Conservation (phyloP, 2,113 vertebrate genomes). For the Propithecus coquereli region DNA sequence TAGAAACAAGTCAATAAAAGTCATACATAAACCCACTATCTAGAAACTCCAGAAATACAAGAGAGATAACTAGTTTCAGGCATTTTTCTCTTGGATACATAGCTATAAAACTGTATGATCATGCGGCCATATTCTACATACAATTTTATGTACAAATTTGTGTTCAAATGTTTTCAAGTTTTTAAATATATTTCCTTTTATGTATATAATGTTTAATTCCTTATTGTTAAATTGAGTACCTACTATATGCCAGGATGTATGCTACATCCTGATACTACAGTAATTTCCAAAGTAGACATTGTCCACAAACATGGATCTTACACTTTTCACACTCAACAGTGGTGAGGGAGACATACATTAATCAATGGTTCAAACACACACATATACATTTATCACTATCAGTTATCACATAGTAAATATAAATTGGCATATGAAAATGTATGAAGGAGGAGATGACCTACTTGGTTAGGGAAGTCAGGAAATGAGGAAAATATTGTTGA, state of each 20-base stretch:
- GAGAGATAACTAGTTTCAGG: neutral
- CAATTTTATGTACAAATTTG: neutral
- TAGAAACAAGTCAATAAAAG: neutral
- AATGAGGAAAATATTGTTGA: neutral
- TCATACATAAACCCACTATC: neutral
- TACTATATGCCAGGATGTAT: neutral
- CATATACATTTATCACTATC: neutral
- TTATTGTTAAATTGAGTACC: neutral
- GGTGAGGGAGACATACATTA: neutral
- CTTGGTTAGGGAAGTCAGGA: neutral
- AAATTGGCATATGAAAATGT: neutral
- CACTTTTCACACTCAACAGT: neutral
- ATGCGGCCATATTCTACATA: neutral
- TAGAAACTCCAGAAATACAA: neutral
- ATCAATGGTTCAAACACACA: neutral
- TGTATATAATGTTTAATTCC: neutral
- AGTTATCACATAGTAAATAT: neutral
- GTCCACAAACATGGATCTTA: neutral
- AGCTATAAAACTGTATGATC: neutral
- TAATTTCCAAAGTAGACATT: neutral
- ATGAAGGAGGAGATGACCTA: neutral
- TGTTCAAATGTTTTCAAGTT: neutral
- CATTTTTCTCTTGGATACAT: neutral
- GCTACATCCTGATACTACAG: neutral
- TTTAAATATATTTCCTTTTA: neutral